Evolutionary conservation across 2,888 invertebrate genomes (phyloP), one percentile per base, ranked within the genome.

Genomic region (Pherbina coryleti): DNA sequence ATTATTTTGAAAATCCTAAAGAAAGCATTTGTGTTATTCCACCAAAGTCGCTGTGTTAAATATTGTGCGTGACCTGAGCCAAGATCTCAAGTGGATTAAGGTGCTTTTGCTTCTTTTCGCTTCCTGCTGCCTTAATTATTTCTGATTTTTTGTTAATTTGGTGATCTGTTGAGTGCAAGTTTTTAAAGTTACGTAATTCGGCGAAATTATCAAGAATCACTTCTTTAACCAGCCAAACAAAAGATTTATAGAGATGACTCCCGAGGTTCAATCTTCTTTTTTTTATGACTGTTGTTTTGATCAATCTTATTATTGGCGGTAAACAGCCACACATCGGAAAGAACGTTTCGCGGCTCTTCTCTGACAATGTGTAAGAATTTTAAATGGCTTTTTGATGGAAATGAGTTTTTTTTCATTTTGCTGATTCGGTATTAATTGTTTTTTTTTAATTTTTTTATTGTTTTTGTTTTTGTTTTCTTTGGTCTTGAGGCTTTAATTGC

Each of bases 361-460:
- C 51, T 11, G n/a, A 51, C 53, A 49, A 69, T 69, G 49, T 67
- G 14, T 51, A 51, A 60, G 14, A 44, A 60, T 25, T 25, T 55
- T 44, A 25, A 72, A 72, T 53, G 22, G 34, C 25, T 22, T 34
- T 25, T 37, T 25, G 7, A 72, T 72, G 72, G 60, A 72, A 72
- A 72, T 57, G 19, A 60, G 72, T 72, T 51, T 70, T 72, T 72
- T 72, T 72, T 72, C 60, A 51, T 51, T 57, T 60, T 64, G 62
- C 64, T 74, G 74, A 51, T 66, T 74, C 53, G 74, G 64, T 66
- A 55, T 19, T 64, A 74, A 62, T 74, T 64, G 60, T 19, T 49
- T 64, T 51, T n/a, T 72, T 49, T 28, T 62, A 11, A 34, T 28
- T 60, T 76, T 67, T 57, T 74, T 77, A 76, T 77, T 73, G 67